Evolutionary conservation across 2,113 vertebrate species (phyloP), one percentile per base, ranked within the genome.

Genomic region (Calidris pygmaea): DNA sequence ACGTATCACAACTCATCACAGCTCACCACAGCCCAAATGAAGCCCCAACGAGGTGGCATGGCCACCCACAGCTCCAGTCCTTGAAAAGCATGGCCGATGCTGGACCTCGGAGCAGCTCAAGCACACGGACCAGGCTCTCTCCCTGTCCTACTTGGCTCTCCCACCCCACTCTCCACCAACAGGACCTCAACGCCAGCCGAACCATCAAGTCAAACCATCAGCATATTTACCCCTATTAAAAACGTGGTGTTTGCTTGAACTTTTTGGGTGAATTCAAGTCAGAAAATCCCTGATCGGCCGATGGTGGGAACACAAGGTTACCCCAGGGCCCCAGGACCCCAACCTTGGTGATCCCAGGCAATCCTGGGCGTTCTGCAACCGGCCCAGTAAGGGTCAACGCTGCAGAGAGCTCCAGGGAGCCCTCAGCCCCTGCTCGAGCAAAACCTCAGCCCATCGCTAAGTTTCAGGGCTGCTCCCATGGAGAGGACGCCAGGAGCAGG

Each of bases 21-120:
- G 79, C 68, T 66, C 84, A 80, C 27, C 68, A 50, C 3, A 47
- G 50, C 56, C 24, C 73, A 78, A 77, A 85, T 3, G 24, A 4
- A 75, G 47, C 9, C 47, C 19, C 1, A 0, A 18, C 2, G 7
- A 12, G 5, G 11, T 0, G 1, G 18, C 0, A 4, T 16, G 34
- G 47, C 17, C 92, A 50, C 66, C 53, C 91, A 48, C 22, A 1
- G 3, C 55, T 50, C 47, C 8, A 1, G 22, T 10, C 68, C 68
- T 14, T 58, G 27, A 34, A 39, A 80, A 37, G 43, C 59, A 70
- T 2, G 4, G 29, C 21, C 1, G 8, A 2, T 1, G 5, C 8
- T 3, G 1, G 37, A 66, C 56, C 17, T 34, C 10, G 4, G 37
- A 14, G 58, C 35, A 93, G 47, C 55, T 15, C 1, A 1, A 29